A percentile compares a stretch with the other conserved stretches of the same genome.
Conservation (phyloP, 2,113 vertebrate species). For the Mastomys coucha region DNA sequence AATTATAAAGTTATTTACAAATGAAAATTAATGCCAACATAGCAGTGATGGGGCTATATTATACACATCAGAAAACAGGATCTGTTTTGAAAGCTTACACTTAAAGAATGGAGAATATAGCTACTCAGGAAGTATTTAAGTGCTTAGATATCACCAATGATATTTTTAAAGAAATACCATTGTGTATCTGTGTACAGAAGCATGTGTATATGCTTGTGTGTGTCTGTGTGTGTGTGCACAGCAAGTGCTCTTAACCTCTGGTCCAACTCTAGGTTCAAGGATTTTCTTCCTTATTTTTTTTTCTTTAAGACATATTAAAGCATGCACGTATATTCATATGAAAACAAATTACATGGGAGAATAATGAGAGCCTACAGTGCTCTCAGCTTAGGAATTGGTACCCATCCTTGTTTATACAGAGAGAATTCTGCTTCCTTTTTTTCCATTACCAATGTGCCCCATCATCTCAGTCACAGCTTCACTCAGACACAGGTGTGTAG, state of each 20-base stretch:
- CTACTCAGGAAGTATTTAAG: neutral
- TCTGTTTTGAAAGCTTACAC: neutral
- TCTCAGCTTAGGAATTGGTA: slow-evolving; percentile 3
- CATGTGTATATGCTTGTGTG: neutral
- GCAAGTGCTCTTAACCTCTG: neutral
- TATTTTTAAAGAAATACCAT: neutral
- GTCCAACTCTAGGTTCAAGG: neutral
- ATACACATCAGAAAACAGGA: slow-evolving; percentile 10
- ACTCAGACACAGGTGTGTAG: neutral
- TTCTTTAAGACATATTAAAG: neutral
- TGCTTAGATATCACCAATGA: neutral
- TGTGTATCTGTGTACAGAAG: neutral
- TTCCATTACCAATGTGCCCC: neutral
- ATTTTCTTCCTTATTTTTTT: neutral
- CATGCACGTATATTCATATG: neutral
- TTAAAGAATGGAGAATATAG: neutral
- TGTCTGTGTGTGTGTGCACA: neutral
- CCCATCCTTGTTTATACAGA: neutral
- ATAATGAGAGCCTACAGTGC: neutral
- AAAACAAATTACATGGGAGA: neutral
- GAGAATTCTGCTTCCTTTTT: neutral
- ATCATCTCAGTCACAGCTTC: neutral
- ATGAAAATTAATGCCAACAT: neutral
- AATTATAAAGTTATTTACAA: neutral
- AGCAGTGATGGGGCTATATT: neutral